Evolutionary conservation across 2,113 vertebrate species (phyloP).

Genomic region (Marmota flaviventris): DNA sequence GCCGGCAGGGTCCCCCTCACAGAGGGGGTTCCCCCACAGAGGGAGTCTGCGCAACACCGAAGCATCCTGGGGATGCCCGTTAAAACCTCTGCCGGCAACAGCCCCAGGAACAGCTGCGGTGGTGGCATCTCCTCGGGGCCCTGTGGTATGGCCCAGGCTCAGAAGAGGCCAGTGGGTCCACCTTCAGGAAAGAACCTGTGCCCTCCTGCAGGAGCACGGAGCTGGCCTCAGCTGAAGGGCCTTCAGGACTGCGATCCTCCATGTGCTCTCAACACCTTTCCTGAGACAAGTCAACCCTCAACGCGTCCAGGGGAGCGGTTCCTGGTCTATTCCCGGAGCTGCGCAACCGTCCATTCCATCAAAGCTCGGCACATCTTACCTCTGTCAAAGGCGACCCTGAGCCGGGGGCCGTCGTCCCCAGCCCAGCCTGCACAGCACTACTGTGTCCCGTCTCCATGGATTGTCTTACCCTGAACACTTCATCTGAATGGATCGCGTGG

Average conservation of each 20-base stretch:
- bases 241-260: background rate
- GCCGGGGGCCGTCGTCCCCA: rapidly evolving
- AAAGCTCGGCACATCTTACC: too few relatives aligned
- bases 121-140: background rate
- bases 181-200: background rate
- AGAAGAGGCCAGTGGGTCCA: background rate
- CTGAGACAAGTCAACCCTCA: background rate
- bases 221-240: background rate
- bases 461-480: background rate
- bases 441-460: rapidly evolving
- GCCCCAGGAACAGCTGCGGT: background rate
- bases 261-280: too few relatives aligned
- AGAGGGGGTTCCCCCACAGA: too few relatives aligned
- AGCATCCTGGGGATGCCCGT: background rate
- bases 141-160: rapidly evolving
- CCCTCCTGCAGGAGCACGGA: too few relatives aligned
- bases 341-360: rapidly evolving
- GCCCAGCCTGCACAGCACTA: too few relatives aligned
- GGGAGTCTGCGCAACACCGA: too few relatives aligned
- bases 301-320: background rate
- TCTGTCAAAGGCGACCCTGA: background rate
- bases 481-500: rapidly evolving
- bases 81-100: background rate
- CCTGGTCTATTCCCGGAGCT: too few relatives aligned
- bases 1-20: too few relatives aligned